A percentile compares a stretch with the other conserved stretches of the same genome.
These are phyloP conservation scores for Macrophya alboannulata DNA, from an alignment of 2,888 invertebrate genomes.

Conservation along the genomic window DNA sequence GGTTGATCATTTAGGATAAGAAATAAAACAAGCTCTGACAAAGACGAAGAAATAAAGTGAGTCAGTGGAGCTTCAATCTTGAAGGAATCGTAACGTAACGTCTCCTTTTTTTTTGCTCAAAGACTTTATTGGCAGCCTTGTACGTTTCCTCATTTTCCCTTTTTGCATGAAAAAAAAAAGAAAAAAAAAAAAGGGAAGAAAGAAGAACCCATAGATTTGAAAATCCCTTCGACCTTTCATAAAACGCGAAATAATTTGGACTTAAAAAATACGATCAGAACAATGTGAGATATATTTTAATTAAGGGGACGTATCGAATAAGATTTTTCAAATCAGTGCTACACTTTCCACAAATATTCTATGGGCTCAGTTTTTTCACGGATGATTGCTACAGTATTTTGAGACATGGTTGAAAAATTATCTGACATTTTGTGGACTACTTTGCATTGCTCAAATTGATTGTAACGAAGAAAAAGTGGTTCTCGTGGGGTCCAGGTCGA, in stretches of 20 bases:
- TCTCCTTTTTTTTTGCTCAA: not conserved
- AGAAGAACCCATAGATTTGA: not conserved
- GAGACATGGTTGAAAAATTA: not conserved
- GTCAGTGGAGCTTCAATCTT: conserved; percentile 5
- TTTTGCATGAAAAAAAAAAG: not conserved
- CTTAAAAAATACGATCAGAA: not conserved
- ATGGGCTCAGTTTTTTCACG: not conserved
- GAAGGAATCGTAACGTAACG: not conserved
- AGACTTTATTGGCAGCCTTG: not conserved
- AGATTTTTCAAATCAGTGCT: no score
- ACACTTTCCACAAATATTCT: no score
- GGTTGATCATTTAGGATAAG: conserved; percentile 35
- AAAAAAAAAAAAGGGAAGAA: not conserved
- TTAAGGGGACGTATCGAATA: not conserved
- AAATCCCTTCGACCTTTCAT: not conserved
- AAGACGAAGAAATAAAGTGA: not conserved
- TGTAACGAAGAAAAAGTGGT: no score
- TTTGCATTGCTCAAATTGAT: no score
- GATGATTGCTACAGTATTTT: not conserved
- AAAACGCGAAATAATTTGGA: not conserved
- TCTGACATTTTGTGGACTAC: not conserved
- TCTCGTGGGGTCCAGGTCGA: no score
- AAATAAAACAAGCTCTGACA: conserved; percentile 22
- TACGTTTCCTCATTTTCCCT: not conserved
- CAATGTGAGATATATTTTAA: not conserved